Evolutionary conservation across 1,140 invertebrate genomes (phyloP).

Genomic region (Drosophila orena): DNA sequence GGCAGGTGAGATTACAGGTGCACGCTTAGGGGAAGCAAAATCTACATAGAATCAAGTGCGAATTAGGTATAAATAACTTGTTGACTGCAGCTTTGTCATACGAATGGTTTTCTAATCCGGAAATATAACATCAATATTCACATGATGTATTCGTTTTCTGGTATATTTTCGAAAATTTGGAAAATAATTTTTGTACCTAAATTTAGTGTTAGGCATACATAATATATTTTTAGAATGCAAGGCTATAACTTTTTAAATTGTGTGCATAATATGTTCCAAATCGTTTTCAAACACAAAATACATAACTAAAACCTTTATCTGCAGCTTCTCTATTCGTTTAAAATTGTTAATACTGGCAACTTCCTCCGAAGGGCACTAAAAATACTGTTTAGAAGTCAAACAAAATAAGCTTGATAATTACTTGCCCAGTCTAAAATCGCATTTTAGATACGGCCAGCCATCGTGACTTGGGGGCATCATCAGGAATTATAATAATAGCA

Average conservation of each 20-base stretch:
- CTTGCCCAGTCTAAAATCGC: conserved; percentile 16
- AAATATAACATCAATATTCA: neutral
- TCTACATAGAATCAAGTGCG: neutral
- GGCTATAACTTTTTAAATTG: too few relatives aligned
- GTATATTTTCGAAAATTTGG: too few relatives aligned
- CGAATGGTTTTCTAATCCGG: neutral
- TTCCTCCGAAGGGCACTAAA: neutral
- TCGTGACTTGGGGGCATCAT: conserved; percentile 1
- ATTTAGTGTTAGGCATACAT: too few relatives aligned
- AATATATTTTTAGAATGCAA: too few relatives aligned
- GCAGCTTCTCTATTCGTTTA: too few relatives aligned
- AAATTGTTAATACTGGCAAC: too few relatives aligned
- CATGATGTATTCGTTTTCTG: too few relatives aligned
- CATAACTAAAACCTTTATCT: too few relatives aligned
- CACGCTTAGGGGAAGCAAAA: conserved; percentile 19
- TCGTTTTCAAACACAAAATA: too few relatives aligned
- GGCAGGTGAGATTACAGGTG: conserved; percentile 43
- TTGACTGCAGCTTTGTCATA: neutral
- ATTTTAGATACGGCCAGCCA: conserved; percentile 21
- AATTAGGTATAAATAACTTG: conserved; percentile 10
- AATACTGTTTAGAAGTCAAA: neutral
- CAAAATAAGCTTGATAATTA: conserved; percentile 11
- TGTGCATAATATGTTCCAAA: too few relatives aligned
- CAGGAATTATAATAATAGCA: conserved; percentile 37
- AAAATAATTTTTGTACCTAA: too few relatives aligned